A percentile compares a stretch with the other conserved stretches of the same genome.
phyloP scores from a whole-genome alignment of 2,113 vertebrate genomes.

The Psammodynastes pulverulentus region DNA sequence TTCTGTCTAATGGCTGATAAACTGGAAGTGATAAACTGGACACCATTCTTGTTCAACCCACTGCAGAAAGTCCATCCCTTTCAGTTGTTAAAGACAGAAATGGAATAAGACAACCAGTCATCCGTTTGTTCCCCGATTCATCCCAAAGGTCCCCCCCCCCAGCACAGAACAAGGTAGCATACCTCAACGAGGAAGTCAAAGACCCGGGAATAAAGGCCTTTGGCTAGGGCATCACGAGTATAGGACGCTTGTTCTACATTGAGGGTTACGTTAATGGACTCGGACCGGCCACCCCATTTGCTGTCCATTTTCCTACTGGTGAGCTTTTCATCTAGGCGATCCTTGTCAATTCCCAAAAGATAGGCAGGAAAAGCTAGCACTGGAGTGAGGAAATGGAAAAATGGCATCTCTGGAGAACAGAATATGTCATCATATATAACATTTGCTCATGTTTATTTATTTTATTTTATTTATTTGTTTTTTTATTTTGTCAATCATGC shows the following conservation, averaged over 20 bases:
- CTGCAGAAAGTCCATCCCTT: too few species aligned
- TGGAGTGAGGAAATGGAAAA: neutral
- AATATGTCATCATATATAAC: neutral
- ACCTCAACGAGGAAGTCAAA: conserved; percentile 97
- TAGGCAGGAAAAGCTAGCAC: conserved; percentile 93
- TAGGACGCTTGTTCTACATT: conserved; percentile 92
- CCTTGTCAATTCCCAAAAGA: conserved; percentile 85
- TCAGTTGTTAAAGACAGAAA: neutral
- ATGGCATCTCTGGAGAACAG: neutral
- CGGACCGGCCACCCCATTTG: conserved; percentile 89
- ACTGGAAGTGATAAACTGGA: too few species aligned
- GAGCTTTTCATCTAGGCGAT: conserved; percentile 87
- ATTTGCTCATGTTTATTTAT: neutral
- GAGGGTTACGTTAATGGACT: conserved; percentile 92
- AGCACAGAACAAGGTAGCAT: conserved; percentile 21
- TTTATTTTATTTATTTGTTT: too few species aligned
- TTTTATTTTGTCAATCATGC: too few species aligned
- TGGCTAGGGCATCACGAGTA: conserved; percentile 89
- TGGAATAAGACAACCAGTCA: neutral
- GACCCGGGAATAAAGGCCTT: conserved; percentile 86
- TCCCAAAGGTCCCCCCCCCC: too few species aligned
- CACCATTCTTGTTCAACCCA: too few species aligned
- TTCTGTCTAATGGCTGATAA: neutral
- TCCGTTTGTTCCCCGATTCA: neutral
- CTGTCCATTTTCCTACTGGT: conserved; percentile 97